Conservation (phyloP, 2,113 vertebrate species). For the Eulacestoma nigropectus region DNA sequence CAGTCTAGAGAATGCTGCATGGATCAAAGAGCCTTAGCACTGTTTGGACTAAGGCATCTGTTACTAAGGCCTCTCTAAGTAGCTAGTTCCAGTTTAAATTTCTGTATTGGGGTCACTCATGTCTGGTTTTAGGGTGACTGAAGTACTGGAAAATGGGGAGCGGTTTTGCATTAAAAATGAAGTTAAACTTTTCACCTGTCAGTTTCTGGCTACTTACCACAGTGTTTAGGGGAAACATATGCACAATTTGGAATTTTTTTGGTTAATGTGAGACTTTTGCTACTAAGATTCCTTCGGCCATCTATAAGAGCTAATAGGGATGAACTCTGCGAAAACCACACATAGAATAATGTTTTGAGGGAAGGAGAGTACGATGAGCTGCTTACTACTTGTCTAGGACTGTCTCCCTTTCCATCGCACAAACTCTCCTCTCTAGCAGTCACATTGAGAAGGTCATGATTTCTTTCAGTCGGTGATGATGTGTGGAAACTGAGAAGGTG, state of each 20-base stretch:
- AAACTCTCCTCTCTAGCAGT: neutral
- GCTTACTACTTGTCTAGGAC: neutral
- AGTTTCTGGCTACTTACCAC: neutral
- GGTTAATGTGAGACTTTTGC: neutral
- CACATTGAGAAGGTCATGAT: neutral
- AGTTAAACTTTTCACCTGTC: neutral
- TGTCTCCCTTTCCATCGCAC: neutral
- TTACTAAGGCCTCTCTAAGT: neutral
- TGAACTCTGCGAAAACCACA: neutral
- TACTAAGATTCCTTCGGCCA: neutral
- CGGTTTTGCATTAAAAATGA: neutral
- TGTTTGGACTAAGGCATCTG: neutral
- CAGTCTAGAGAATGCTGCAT: fast-evolving
- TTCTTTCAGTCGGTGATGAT: neutral
- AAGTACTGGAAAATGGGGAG: neutral
- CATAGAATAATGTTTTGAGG: neutral
- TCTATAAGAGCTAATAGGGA: neutral
- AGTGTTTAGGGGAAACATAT: neutral
- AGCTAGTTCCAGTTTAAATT: neutral
- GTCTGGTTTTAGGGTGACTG: neutral
- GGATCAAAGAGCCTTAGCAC: neutral
- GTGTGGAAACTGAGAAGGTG: conserved; percentile 6
- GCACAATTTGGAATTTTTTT: neutral
- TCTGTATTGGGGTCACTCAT: neutral
- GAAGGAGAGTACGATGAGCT: neutral